Evolutionary conservation across 1,140 invertebrate species (phyloP).

Genomic region (Zaprionus nigranus): DNA sequence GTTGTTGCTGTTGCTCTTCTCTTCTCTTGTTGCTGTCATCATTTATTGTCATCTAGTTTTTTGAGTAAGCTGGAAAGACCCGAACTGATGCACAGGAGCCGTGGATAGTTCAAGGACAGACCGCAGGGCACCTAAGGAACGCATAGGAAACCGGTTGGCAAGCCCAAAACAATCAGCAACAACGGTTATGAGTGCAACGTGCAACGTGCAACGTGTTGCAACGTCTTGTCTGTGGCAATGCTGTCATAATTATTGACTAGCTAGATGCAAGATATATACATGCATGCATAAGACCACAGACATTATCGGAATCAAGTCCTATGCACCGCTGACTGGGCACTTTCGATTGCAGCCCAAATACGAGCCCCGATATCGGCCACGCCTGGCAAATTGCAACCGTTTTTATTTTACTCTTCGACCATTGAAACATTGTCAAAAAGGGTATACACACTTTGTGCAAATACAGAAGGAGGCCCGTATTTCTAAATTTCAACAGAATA

Average conservation of each 20-base stretch:
- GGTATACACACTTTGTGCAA: not conserved
- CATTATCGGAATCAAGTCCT: slow-evolving; percentile 11
- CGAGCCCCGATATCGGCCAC: not conserved
- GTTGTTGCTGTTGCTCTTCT: not conserved
- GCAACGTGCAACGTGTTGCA: not conserved
- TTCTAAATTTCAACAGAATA: not conserved
- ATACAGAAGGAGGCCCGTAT: not conserved
- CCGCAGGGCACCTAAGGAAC: slow-evolving; percentile 12
- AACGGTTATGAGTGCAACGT: not conserved
- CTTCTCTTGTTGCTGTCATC: not conserved
- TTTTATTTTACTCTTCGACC: not conserved
- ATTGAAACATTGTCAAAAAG: not conserved
- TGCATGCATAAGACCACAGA: not conserved
- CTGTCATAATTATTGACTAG: slow-evolving; percentile 38
- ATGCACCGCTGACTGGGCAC: slow-evolving; percentile 3
- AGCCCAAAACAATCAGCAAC: not conserved
- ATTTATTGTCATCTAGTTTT: slow-evolving; percentile 50
- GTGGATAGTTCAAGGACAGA: slow-evolving; percentile 53
- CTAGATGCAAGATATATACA: slow-evolving; percentile 11
- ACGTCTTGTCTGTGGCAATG: slow-evolving; percentile 7
- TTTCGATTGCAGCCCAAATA: slow-evolving; percentile 4
- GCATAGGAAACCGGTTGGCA: slow-evolving; percentile 36
- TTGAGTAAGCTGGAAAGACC: slow-evolving; percentile 36
- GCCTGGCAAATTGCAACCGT: not conserved
- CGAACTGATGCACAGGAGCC: not conserved